phyloP scores from a whole-genome alignment of 2,797 vertebrate genomes.

The Euphonia xanthogaster region DNA sequence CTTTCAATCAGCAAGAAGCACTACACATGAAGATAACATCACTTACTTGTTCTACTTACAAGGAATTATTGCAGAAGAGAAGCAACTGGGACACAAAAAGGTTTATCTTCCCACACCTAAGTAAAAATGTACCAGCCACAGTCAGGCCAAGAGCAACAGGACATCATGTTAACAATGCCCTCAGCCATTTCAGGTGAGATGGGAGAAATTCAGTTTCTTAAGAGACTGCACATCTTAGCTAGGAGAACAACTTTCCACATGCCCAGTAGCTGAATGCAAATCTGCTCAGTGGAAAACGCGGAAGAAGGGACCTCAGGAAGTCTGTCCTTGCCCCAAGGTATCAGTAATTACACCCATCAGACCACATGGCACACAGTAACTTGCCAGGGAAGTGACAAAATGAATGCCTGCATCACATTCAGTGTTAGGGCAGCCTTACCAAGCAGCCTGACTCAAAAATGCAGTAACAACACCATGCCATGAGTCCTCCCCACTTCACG shows the following conservation, averaged over 20 bases:
- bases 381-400: not conserved
- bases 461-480: not conserved
- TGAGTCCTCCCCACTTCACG: not conserved
- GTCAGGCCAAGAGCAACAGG: not conserved
- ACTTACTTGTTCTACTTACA: not conserved
- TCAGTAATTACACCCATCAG: not conserved
- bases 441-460: not conserved
- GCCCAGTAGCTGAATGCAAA: not conserved
- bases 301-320: not conserved
- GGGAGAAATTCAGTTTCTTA: not conserved
- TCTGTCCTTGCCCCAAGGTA: not conserved
- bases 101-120: not conserved
- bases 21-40: not conserved
- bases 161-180: fast-evolving
- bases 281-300: not conserved
- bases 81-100: not conserved
- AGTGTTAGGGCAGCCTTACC: not conserved
- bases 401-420: not conserved
- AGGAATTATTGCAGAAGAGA: not conserved
- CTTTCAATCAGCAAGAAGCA: conserved; percentile 1
- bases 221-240: not conserved
- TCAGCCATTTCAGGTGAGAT: not conserved
- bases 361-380: not conserved
- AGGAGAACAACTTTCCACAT: not conserved
- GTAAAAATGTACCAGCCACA: not conserved